A percentile compares a stretch with the other conserved stretches of the same genome.
These are phyloP conservation scores for Cheirogaleus major DNA, from an alignment of 2,797 vertebrate species.

Conservation along the genomic window DNA sequence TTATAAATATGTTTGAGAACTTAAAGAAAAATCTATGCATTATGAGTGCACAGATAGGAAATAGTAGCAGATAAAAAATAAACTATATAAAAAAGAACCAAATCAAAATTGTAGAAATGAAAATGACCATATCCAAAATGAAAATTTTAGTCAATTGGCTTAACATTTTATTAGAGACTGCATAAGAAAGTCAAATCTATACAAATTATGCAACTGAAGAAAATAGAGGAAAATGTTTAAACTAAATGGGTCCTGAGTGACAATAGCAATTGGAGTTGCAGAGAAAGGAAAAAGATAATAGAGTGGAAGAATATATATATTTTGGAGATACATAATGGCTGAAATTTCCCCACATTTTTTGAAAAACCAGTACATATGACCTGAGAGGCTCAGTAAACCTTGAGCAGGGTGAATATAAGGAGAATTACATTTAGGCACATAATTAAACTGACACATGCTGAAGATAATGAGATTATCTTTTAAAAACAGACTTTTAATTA, in stretches of 20 bases:
- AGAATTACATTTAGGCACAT: neutral
- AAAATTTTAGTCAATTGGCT: neutral
- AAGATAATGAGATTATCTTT: neutral
- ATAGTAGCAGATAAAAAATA: neutral
- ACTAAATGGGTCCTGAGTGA: neutral
- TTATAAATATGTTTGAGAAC: too few relatives aligned
- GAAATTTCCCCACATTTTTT: neutral
- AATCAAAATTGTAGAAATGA: neutral
- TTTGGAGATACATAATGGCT: neutral
- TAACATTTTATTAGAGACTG: neutral
- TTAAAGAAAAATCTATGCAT: too few relatives aligned
- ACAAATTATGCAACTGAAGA: neutral
- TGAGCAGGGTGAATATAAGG: neutral
- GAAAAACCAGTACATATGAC: neutral
- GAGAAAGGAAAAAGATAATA: neutral
- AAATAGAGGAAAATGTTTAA: neutral
- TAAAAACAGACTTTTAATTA: neutral
- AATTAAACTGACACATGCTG: neutral
- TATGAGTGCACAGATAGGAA: too few relatives aligned
- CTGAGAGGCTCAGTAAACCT: neutral
- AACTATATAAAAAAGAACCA: neutral
- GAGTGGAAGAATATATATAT: neutral
- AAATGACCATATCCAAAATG: neutral
- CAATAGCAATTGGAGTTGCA: neutral
- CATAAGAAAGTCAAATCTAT: neutral